Evolutionary conservation across 2,797 vertebrate species (phyloP).

Genomic region (Hybognathus amarus): DNA sequence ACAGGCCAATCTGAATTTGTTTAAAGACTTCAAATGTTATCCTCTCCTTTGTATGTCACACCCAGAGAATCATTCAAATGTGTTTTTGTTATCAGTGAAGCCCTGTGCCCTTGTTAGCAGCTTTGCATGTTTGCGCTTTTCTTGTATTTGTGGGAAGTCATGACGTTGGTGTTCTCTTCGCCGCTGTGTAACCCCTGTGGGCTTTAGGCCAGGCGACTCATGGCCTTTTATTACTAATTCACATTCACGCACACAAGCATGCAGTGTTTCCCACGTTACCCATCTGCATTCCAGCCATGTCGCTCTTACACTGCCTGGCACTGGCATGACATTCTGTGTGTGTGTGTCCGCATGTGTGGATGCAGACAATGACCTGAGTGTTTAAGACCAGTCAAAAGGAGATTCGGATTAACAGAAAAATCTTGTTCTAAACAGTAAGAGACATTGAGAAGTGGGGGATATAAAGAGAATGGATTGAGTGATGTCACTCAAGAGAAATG

Average conservation of each 20-base stretch:
- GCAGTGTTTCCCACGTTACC: slow-evolving; percentile 41
- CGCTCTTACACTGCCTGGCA: slow-evolving; percentile 70
- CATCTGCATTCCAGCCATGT: slow-evolving; percentile 73
- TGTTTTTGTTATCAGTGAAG: not conserved
- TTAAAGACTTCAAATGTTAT: not conserved
- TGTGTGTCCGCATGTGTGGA: slow-evolving; percentile 31
- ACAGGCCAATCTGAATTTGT: not conserved
- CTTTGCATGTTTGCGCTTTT: not conserved
- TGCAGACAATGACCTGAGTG: slow-evolving; percentile 74
- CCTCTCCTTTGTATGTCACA: not conserved
- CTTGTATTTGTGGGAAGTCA: slow-evolving; percentile 4
- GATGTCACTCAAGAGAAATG: not conserved
- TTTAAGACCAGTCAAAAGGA: slow-evolving; percentile 56
- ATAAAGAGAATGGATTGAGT: not conserved
- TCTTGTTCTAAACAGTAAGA: slow-evolving; percentile 27
- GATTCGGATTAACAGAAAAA: slow-evolving; percentile 60
- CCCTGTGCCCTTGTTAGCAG: not conserved
- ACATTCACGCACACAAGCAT: slow-evolving; percentile 15
- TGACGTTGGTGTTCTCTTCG: slow-evolving; percentile 43
- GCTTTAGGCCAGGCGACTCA: slow-evolving; percentile 61
- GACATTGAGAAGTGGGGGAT: not conserved
- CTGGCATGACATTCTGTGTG: slow-evolving; percentile 54
- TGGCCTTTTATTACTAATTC: slow-evolving; percentile 45
- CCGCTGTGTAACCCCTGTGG: slow-evolving; percentile 53
- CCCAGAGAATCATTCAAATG: not conserved